A percentile compares a stretch with the other conserved stretches of the same genome.
These are phyloP conservation scores for Laspeyria flexula DNA, from an alignment of 2,888 invertebrate species.

Conservation along the genomic window DNA sequence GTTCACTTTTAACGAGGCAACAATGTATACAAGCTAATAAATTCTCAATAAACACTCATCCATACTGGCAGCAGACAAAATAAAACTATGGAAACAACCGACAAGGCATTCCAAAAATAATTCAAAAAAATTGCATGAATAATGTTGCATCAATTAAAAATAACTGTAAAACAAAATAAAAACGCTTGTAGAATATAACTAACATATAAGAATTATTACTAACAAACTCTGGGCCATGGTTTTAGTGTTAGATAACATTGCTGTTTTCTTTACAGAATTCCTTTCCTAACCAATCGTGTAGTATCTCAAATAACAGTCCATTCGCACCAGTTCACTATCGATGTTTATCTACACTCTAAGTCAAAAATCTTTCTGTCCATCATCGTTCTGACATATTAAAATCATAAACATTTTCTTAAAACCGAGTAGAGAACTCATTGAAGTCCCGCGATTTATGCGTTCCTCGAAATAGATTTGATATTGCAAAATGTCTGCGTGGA, in stretches of 20 bases:
- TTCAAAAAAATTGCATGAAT: not conserved
- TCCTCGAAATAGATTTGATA: constrained; percentile 67
- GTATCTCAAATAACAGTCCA: not conserved
- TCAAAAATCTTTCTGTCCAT: constrained; percentile 12
- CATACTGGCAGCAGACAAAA: constrained; percentile 1
- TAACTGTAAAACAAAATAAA: not conserved
- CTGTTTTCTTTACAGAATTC: not conserved
- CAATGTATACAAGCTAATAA: constrained; percentile 1
- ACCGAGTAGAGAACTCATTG: constrained; percentile 41
- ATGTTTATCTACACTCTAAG: constrained; percentile 1
- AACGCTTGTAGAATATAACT: no score
- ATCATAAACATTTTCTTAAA: constrained; percentile 47
- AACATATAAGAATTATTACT: no score
- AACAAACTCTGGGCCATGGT: no score
- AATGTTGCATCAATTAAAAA: not conserved
- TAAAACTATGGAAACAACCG: not conserved
- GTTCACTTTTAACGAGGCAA: constrained; percentile 1
- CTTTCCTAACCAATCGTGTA: not conserved
- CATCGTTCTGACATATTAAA: constrained; percentile 30
- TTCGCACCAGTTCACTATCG: not conserved
- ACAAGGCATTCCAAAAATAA: not conserved
- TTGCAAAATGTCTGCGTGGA: constrained; percentile 62
- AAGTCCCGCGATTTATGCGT: constrained; percentile 54
- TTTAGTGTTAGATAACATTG: no score
- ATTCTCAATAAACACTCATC: constrained; percentile 3